Evolutionary conservation across 2,888 invertebrate genomes (phyloP).

Genomic region (Endotricha flammealis): DNA sequence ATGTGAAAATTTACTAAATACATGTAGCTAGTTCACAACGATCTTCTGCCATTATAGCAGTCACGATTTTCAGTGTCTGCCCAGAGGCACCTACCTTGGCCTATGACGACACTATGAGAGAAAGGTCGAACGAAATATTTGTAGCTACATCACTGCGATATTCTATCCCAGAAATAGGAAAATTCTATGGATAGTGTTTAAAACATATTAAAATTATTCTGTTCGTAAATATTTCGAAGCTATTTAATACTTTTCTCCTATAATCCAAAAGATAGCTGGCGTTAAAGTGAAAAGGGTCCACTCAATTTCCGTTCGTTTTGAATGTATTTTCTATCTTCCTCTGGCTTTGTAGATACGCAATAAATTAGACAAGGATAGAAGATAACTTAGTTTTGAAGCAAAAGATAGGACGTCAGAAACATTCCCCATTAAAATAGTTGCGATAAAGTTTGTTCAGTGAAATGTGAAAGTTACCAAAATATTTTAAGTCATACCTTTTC

Average conservation of each 20-base stretch:
- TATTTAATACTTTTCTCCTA: neutral
- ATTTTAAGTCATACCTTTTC: conserved; percentile 10
- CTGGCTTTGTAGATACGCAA: neutral
- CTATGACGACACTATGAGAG: too few relatives aligned
- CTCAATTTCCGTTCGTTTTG: conserved; percentile 15
- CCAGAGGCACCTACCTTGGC: too few relatives aligned
- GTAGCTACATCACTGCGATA: too few relatives aligned
- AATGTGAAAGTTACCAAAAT: conserved; percentile 16
- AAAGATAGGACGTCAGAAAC: conserved; percentile 38
- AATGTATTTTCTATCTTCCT: neutral
- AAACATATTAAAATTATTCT: too few relatives aligned
- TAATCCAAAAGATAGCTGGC: conserved; percentile 4
- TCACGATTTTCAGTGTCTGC: too few relatives aligned
- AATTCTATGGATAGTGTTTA: too few relatives aligned
- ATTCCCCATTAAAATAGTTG: conserved; percentile 50
- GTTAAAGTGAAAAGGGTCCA: conserved; percentile 17
- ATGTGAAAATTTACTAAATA: too few relatives aligned
- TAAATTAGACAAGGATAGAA: neutral
- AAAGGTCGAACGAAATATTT: too few relatives aligned
- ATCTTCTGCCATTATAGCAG: too few relatives aligned
- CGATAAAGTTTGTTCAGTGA: conserved; percentile 16
- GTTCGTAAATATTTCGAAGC: neutral
- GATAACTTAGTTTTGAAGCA: conserved; percentile 20
- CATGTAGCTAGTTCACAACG: too few relatives aligned
- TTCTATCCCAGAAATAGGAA: too few relatives aligned